Evolutionary conservation across 2,888 invertebrate species (phyloP), one percentile per base, ranked within the genome.

Genomic region (Leptarthrus brevirostris): DNA sequence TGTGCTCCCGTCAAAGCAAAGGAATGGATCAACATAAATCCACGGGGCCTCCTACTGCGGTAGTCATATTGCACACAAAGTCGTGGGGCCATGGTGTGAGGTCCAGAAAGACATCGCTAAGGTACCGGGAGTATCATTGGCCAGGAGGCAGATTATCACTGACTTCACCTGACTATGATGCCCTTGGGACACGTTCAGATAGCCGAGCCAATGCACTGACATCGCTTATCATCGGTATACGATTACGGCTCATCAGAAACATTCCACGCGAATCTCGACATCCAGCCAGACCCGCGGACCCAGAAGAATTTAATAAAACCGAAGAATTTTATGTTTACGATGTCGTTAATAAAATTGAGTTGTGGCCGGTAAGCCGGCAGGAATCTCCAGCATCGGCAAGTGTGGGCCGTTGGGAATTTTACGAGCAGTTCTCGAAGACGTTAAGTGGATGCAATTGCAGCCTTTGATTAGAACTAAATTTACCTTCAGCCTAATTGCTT

Each of bases 341-440:
- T 26, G 26, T 66, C 47, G 64, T 66, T 47, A 66, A 66, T 66
- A 66, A 66, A 66, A 66, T 66, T 66, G 47, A 66, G 47, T 47
- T 66, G 64, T 47, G 22, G 64, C 44, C 34, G 16, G 40, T 12
- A n/a, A 40, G 61, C 16, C 24, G 56, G 34, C 30, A n/a, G n/a
- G 36, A 40, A 58, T 58, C 58, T 26, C 40, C 0, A 18, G 36
- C 58, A 12, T 3, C 18, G 16, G 64, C 10, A 26, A 47, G 47
- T 26, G 58, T 58, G 34, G 64, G 64, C 47, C 64, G 64, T 40
- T 16, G 47, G 47, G 24, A 66, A 22, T 16, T 66, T 66, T 66
- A 66, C 47, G 47, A 66, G 58, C 40, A 58, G 20, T 40, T 36
- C 36, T 12, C 34, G 12, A n/a, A 58, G 58, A 34, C 36, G 36